phyloP scores from a whole-genome alignment of 2,888 invertebrate species.

The Nyleta sp. region DNA sequence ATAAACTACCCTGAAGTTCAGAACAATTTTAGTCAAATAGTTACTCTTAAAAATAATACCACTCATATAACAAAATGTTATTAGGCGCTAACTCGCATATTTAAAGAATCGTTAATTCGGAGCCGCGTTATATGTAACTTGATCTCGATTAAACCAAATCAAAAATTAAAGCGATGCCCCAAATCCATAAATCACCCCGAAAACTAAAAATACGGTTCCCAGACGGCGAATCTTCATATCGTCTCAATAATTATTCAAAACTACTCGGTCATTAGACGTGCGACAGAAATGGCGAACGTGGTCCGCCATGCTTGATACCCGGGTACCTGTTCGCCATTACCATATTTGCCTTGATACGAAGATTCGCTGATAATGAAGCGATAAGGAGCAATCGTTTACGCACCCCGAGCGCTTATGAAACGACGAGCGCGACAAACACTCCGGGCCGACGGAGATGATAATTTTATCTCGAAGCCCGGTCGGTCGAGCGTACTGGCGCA shows the following conservation, averaged over 20 bases:
- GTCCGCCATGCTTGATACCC: slow-evolving; percentile 72
- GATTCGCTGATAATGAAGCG: slow-evolving; percentile 80
- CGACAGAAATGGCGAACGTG: slow-evolving; percentile 54
- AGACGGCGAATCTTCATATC: neutral
- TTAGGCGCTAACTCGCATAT: too few relatives aligned
- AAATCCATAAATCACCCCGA: slow-evolving; percentile 4
- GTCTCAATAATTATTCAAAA: slow-evolving; percentile 34
- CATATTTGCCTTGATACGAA: slow-evolving; percentile 80
- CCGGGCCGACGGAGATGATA: slow-evolving; percentile 60
- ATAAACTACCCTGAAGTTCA: too few relatives aligned
- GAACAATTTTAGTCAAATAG: too few relatives aligned
- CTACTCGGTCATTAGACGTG: slow-evolving; percentile 43
- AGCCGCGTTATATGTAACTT: neutral
- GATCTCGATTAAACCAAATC: neutral
- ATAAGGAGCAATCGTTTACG: slow-evolving; percentile 78
- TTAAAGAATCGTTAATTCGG: too few relatives aligned
- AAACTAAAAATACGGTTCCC: slow-evolving; percentile 11
- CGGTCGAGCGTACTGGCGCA: slow-evolving; percentile 65
- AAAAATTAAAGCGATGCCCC: slow-evolving; percentile 4
- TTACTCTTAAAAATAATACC: too few relatives aligned
- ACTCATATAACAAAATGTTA: too few relatives aligned
- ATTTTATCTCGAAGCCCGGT: slow-evolving; percentile 69
- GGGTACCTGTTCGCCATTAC: slow-evolving; percentile 70
- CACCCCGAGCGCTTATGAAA: slow-evolving; percentile 63
- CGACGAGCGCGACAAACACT: slow-evolving; percentile 68